Percentiles rank a stretch among this genome's conserved stretches.
phyloP scores from a whole-genome alignment of 2,888 invertebrate species.

The Tachystola acroxantha region DNA sequence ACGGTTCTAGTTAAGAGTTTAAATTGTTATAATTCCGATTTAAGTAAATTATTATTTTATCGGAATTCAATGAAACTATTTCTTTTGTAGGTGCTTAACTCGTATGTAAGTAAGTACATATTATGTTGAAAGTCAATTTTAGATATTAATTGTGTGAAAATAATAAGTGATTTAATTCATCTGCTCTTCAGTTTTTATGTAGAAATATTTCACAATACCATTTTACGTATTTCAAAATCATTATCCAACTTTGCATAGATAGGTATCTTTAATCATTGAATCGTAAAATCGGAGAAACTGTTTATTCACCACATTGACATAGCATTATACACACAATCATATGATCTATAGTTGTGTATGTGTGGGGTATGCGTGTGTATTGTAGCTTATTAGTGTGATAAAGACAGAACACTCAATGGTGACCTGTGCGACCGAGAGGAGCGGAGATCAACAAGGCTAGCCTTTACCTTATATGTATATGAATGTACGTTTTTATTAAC shows the following conservation, averaged over 20 bases:
- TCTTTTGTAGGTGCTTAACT: too few species aligned
- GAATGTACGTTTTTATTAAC: constrained; percentile 74
- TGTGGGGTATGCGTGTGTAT: constrained; percentile 28
- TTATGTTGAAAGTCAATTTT: too few species aligned
- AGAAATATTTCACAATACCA: constrained; percentile 25
- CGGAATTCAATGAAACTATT: too few species aligned
- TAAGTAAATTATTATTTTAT: too few species aligned
- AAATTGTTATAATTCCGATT: too few species aligned
- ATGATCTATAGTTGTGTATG: constrained; percentile 26
- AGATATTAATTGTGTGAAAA: too few species aligned
- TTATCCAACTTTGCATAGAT: constrained; percentile 69
- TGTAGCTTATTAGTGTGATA: constrained; percentile 66
- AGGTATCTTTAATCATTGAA: constrained; percentile 67
- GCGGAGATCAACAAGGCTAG: constrained; percentile 67
- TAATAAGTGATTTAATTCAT: too few species aligned
- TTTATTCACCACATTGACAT: constrained; percentile 72
- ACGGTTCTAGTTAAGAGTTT: too few species aligned
- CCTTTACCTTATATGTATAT: constrained; percentile 70
- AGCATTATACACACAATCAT: constrained; percentile 30
- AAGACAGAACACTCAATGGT: constrained; percentile 41
- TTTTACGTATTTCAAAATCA: constrained; percentile 52
- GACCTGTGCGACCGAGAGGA: constrained; percentile 52
- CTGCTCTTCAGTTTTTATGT: too few species aligned
- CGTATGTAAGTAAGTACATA: too few species aligned
- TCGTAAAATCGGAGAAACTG: constrained; percentile 75